Evolutionary conservation across 2,888 invertebrate species (phyloP).

Genomic region (Encarsia formosa): DNA sequence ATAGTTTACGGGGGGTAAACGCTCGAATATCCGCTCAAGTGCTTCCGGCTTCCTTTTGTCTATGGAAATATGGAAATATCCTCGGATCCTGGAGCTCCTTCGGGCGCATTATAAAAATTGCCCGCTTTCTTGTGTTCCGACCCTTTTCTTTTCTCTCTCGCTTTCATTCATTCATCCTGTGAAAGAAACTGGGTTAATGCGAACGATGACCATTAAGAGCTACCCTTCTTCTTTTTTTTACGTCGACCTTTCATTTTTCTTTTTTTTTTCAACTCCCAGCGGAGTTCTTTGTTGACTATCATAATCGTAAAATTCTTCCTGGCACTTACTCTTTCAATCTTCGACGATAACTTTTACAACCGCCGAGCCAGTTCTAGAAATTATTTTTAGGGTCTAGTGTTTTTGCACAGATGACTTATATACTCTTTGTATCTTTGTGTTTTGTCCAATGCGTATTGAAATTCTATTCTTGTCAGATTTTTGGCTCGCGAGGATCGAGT

Average conservation of each 20-base stretch:
- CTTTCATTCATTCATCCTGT: not conserved
- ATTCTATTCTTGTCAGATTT: too few species aligned
- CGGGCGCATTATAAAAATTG: constrained; percentile 19
- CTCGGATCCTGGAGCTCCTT: too few species aligned
- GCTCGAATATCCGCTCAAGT: constrained; percentile 37
- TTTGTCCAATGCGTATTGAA: too few species aligned
- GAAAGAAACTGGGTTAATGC: constrained; percentile 24
- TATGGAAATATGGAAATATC: constrained; percentile 23
- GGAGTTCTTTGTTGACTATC: constrained; percentile 10
- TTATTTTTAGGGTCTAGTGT: too few species aligned
- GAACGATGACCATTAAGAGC: constrained; percentile 18
- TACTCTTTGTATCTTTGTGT: too few species aligned
- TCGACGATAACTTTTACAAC: too few species aligned
- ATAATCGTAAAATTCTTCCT: constrained; percentile 16
- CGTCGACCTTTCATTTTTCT: not conserved
- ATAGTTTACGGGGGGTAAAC: constrained; percentile 37
- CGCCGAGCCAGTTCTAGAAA: too few species aligned
- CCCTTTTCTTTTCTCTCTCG: not conserved
- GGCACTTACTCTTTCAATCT: not conserved
- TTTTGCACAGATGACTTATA: too few species aligned
- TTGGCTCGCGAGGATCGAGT: too few species aligned
- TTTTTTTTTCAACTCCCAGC: not conserved
- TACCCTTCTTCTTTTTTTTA: not conserved
- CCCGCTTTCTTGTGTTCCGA: not conserved
- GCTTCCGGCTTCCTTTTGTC: constrained; percentile 22